Conservation (phyloP, 2,888 invertebrate species). For the Entomobrya proxima region DNA sequence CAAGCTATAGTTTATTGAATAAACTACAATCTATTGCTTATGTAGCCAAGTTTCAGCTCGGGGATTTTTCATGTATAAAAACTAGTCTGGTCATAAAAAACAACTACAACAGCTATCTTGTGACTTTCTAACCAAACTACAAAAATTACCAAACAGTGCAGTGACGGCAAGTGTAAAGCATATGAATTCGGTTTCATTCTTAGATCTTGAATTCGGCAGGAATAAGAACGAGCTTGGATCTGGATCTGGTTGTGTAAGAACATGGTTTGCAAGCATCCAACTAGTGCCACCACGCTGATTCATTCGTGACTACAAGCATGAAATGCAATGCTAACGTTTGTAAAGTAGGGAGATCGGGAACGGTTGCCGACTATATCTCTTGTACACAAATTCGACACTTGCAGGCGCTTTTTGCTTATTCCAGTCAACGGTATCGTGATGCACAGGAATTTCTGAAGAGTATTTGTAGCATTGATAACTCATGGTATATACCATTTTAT, state of each 20-base stretch:
- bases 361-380: not conserved
- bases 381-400: not conserved
- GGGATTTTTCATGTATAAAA: not conserved
- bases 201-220: no score
- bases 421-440: not conserved
- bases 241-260: no score
- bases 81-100: not conserved
- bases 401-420: not conserved
- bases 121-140: slow-evolving; percentile 1
- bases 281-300: slow-evolving; percentile 29
- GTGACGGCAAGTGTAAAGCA: not conserved
- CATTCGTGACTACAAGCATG: not conserved
- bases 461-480: no score
- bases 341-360: not conserved
- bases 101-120: not conserved
- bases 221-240: no score
- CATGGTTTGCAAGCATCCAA: not conserved
- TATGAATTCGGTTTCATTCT: not conserved
- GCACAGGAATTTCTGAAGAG: no score
- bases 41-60: no score
- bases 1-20: no score
- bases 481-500: no score
- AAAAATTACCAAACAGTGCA: not conserved
- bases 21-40: no score
- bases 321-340: not conserved